These are phyloP conservation scores for Galeopsomyia nigrocyanea DNA, from an alignment of 2,888 invertebrate genomes.

Conservation along the genomic window DNA sequence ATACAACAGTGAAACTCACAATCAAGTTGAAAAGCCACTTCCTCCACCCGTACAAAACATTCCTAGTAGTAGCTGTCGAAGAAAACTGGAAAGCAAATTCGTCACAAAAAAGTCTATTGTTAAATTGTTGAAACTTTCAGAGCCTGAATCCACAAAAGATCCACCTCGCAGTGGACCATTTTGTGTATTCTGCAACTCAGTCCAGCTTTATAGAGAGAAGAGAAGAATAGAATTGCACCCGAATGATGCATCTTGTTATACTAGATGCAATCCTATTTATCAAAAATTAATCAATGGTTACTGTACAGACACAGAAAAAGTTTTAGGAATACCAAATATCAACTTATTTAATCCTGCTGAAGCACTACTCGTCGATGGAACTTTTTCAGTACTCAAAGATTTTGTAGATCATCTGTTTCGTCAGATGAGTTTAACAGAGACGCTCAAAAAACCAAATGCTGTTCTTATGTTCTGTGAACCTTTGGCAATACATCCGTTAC, in stretches of 20 bases:
- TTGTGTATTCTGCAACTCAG: constrained; percentile 66
- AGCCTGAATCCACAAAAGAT: constrained; percentile 57
- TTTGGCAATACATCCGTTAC: constrained; percentile 62
- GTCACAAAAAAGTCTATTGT: constrained; percentile 59
- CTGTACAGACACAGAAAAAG: constrained; percentile 64
- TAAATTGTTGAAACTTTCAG: constrained; percentile 60
- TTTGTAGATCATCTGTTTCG: constrained; percentile 67
- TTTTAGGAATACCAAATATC: constrained; percentile 67
- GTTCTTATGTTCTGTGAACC: constrained; percentile 68
- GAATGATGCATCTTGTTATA: constrained; percentile 61
- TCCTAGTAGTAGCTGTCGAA: constrained; percentile 56
- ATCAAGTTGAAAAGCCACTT: constrained; percentile 54
- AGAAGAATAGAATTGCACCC: constrained; percentile 61
- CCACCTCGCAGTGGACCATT: constrained; percentile 65
- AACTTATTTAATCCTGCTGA: constrained; percentile 67
- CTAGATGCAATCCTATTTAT: constrained; percentile 63
- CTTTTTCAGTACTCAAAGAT: constrained; percentile 64
- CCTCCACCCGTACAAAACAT: constrained; percentile 51
- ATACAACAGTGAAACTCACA: constrained; percentile 59
- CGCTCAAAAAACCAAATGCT: constrained; percentile 64
- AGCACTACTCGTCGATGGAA: constrained; percentile 63
- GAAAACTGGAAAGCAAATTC: constrained; percentile 61
- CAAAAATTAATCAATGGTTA: constrained; percentile 66
- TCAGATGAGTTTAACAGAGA: constrained; percentile 64
- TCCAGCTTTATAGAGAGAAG: constrained; percentile 65